Percentiles rank a stretch among this genome's conserved stretches.
Conservation (phyloP, 2,797 vertebrate species). For the Chrosomus eos region DNA sequence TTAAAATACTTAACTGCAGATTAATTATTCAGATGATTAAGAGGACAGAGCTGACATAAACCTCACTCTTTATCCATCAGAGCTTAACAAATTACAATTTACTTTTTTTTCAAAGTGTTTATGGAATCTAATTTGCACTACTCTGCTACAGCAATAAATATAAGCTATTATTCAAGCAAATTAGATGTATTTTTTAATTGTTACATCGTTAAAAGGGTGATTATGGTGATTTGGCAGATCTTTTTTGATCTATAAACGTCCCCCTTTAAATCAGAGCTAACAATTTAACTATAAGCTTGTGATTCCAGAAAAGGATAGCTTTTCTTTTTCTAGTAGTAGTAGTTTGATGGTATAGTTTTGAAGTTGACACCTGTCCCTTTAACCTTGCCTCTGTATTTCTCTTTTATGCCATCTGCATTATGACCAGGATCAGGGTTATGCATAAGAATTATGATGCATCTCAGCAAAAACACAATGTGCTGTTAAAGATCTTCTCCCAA, state of each 20-base stretch:
- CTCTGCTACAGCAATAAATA: slow-evolving; percentile 58
- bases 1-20: slow-evolving; percentile 62
- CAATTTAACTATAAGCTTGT: background rate
- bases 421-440: background rate
- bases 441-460: background rate
- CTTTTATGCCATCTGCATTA: background rate
- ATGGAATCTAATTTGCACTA: slow-evolving; percentile 67
- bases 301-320: background rate
- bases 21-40: slow-evolving; percentile 73
- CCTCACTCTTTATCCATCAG: slow-evolving; percentile 64
- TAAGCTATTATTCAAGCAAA: slow-evolving; percentile 57
- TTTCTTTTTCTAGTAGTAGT: background rate
- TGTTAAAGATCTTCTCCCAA: too few species aligned
- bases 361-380: background rate
- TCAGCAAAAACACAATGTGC: background rate
- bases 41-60: slow-evolving; percentile 61
- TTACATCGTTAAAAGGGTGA: slow-evolving; percentile 39
- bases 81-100: slow-evolving; percentile 68
- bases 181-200: slow-evolving; percentile 47
- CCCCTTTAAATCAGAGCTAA: slow-evolving; percentile 15
- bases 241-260: background rate
- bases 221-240: slow-evolving; percentile 21
- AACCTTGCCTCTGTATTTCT: background rate
- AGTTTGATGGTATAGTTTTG: background rate
- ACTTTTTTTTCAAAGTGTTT: slow-evolving; percentile 64